Evolutionary conservation across 2,113 vertebrate genomes (phyloP).

Genomic region (Corythornis cristatus): DNA sequence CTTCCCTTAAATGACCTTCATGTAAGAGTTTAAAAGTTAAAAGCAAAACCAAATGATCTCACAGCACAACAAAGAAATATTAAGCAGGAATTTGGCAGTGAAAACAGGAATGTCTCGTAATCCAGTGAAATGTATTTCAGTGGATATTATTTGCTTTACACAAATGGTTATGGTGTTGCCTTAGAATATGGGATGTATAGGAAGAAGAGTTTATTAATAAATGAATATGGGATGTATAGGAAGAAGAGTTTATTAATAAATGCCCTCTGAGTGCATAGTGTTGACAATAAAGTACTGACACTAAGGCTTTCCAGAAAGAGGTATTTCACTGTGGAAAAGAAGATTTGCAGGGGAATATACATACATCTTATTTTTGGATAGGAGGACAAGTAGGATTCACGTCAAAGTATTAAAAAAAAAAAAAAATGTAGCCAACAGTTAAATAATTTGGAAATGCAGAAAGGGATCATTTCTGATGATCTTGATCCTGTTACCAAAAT

Average conservation of each 20-base stretch:
- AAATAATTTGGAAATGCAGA: background rate
- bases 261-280: background rate
- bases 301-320: background rate
- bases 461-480: background rate
- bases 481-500: background rate
- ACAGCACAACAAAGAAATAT: background rate
- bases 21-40: background rate
- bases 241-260: background rate
- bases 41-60: background rate
- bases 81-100: background rate
- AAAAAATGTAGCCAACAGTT: background rate
- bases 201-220: background rate
- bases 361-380: background rate
- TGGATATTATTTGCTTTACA: background rate
- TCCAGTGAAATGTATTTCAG: background rate
- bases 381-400: background rate
- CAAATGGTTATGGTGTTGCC: background rate
- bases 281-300: background rate
- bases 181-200: background rate
- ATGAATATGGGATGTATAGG: too few species aligned
- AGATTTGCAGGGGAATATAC: background rate
- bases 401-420: background rate
- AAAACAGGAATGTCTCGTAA: background rate
- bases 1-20: background rate
- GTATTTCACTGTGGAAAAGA: background rate